These are phyloP conservation scores for Pangasianodon hypophthalmus DNA, from an alignment of 2,113 vertebrate species.

Conservation along the genomic window DNA sequence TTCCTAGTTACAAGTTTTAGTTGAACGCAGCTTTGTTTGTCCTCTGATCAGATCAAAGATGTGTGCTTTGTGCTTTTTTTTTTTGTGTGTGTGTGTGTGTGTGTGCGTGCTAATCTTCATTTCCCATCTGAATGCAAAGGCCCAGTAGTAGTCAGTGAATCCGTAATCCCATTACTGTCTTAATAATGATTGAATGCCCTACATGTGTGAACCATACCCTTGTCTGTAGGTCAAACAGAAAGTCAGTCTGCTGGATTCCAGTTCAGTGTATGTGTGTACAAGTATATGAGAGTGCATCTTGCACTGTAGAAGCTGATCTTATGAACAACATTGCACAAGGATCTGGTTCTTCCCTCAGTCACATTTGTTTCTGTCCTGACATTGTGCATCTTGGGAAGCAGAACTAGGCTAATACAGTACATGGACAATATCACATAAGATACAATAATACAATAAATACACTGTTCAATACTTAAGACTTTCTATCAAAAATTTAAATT, in stretches of 20 bases:
- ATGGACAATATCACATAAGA: background rate
- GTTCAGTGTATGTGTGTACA: background rate
- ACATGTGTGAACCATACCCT: conserved; percentile 24
- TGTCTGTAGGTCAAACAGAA: conserved; percentile 38
- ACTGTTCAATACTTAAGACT: background rate
- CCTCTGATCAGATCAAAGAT: background rate
- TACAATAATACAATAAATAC: background rate
- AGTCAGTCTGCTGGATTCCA: conserved; percentile 52
- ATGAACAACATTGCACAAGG: background rate
- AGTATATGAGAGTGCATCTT: background rate
- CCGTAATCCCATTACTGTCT: conserved; percentile 22
- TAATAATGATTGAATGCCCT: conserved; percentile 21
- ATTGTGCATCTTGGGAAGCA: conserved; percentile 28
- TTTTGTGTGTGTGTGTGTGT: background rate
- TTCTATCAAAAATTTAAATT: background rate
- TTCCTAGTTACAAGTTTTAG: background rate
- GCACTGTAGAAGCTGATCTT: conserved; percentile 1
- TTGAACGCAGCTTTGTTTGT: background rate
- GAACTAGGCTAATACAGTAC: conserved; percentile 53
- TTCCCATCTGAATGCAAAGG: background rate
- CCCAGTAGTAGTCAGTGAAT: conserved; percentile 18
- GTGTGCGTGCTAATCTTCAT: background rate
- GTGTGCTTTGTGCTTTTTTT: background rate
- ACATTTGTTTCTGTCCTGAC: background rate
- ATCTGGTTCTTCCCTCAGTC: background rate